phyloP scores from a whole-genome alignment of 2,888 invertebrate genomes.

The Kuschelorhynchus macadamiae region DNA sequence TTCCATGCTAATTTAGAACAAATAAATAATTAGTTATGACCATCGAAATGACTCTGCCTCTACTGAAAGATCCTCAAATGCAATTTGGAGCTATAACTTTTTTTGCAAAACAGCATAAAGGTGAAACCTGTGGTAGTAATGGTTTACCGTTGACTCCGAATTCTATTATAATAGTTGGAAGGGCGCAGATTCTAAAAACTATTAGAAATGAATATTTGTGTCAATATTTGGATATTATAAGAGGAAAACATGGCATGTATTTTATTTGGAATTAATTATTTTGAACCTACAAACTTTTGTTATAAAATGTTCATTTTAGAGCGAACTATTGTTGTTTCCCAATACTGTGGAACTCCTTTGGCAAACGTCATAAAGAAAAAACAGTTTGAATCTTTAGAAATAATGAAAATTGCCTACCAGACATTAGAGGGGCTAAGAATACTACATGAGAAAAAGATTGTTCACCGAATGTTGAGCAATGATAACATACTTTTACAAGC shows the following conservation, averaged over 20 bases:
- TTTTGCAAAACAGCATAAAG: slow-evolving; percentile 91
- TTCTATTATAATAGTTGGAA: slow-evolving; percentile 93
- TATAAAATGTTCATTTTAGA: slow-evolving; percentile 28
- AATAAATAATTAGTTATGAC: slow-evolving; percentile 27
- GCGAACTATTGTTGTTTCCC: slow-evolving; percentile 83
- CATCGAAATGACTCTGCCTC: slow-evolving; percentile 51
- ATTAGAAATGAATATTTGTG: slow-evolving; percentile 87
- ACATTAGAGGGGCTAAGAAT: slow-evolving; percentile 80
- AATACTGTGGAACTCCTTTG: slow-evolving; percentile 80
- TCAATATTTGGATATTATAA: slow-evolving; percentile 90
- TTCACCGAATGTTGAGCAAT: slow-evolving; percentile 85
- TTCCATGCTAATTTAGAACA: too few relatives aligned
- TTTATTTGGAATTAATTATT: neutral
- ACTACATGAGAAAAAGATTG: slow-evolving; percentile 81
- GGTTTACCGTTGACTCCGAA: slow-evolving; percentile 97
- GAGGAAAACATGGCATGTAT: slow-evolving; percentile 91
- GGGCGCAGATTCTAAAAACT: slow-evolving; percentile 86
- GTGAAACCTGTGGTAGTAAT: slow-evolving; percentile 94
- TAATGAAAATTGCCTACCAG: slow-evolving; percentile 80
- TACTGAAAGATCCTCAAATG: slow-evolving; percentile 69
- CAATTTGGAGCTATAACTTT: slow-evolving; percentile 91
- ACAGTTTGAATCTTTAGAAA: slow-evolving; percentile 69
- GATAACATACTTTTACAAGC: slow-evolving; percentile 86
- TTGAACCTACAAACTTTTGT: neutral
- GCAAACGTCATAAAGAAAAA: slow-evolving; percentile 69